Evolutionary conservation across 2,113 vertebrate species (phyloP).

Genomic region (Pseudopipra pipra): DNA sequence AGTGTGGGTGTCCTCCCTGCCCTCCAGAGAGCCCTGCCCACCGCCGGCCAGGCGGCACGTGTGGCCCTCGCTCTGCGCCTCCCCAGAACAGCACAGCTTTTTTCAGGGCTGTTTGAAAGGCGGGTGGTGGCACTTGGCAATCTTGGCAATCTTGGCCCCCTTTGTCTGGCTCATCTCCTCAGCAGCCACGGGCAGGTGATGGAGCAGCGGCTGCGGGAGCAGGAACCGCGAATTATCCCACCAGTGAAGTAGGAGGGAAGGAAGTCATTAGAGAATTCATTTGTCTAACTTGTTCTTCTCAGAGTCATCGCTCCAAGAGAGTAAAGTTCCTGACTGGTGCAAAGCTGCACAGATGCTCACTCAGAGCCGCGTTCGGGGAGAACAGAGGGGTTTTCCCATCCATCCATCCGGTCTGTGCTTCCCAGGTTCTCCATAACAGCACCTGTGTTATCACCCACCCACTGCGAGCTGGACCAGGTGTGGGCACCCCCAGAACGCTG

Average conservation of each 20-base stretch:
- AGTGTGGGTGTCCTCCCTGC: fast-evolving
- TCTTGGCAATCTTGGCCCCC: background rate
- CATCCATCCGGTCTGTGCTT: fast-evolving
- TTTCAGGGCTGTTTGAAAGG: background rate
- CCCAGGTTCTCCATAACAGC: background rate
- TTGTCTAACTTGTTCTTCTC: constrained; percentile 56
- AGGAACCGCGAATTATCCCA: constrained; percentile 53
- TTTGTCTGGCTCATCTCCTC: background rate
- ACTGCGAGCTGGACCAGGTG: background rate
- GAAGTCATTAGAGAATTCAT: constrained; percentile 63
- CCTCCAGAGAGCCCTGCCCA: background rate
- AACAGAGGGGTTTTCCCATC: background rate
- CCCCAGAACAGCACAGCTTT: background rate
- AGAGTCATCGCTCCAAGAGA: background rate
- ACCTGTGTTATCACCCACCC: background rate
- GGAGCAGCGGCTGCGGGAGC: constrained; percentile 32
- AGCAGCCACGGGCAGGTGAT: background rate
- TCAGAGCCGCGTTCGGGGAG: background rate
- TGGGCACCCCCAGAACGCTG: background rate
- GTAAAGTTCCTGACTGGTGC: constrained; percentile 10
- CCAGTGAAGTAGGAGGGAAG: constrained; percentile 62
- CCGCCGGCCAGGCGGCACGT: fast-evolving
- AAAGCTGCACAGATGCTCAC: background rate
- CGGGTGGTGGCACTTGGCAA: background rate
- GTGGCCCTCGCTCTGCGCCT: background rate